Evolutionary conservation across 1,140 invertebrate species (phyloP).

Genomic region (Rhyzopertha dominica): DNA sequence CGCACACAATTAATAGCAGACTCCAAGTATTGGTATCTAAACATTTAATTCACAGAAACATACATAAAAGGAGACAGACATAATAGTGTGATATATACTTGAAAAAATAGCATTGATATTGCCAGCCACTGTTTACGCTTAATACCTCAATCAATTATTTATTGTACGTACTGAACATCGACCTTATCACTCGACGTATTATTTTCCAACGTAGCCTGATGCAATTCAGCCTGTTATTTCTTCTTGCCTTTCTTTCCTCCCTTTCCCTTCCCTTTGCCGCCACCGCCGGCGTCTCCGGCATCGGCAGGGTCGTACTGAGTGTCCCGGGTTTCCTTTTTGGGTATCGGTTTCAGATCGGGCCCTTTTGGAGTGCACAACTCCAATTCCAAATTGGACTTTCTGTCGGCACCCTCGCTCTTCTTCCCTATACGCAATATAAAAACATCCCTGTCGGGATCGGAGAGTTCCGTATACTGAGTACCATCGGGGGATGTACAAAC

Average conservation of each 20-base stretch:
- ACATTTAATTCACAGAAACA: no score
- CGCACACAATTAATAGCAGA: no score
- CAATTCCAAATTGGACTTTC: slow-evolving; percentile 43
- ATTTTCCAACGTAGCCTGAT: no score
- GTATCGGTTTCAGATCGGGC: slow-evolving; percentile 39
- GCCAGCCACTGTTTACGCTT: no score
- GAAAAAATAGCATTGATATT: no score
- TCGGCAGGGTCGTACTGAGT: slow-evolving; percentile 40
- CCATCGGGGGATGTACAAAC: slow-evolving; percentile 31
- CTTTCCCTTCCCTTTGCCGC: slow-evolving; percentile 13
- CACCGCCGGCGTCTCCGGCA: slow-evolving; percentile 5
- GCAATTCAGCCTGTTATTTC: no score
- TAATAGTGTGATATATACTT: no score
- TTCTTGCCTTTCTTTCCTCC: slow-evolving; percentile 20
- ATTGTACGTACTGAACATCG: no score
- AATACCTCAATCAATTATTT: no score
- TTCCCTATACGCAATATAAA: slow-evolving; percentile 37
- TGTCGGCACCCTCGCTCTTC: slow-evolving; percentile 38
- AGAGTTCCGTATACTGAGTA: slow-evolving; percentile 39
- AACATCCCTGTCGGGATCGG: slow-evolving; percentile 43
- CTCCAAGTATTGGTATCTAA: no score
- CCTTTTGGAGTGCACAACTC: slow-evolving; percentile 44
- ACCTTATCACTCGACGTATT: no score
- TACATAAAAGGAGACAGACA: no score
- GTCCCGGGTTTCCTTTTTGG: slow-evolving; percentile 39